Base-by-base conservation (phyloP, 2,888 invertebrate genomes). In the Melipona beecheii region DNA sequence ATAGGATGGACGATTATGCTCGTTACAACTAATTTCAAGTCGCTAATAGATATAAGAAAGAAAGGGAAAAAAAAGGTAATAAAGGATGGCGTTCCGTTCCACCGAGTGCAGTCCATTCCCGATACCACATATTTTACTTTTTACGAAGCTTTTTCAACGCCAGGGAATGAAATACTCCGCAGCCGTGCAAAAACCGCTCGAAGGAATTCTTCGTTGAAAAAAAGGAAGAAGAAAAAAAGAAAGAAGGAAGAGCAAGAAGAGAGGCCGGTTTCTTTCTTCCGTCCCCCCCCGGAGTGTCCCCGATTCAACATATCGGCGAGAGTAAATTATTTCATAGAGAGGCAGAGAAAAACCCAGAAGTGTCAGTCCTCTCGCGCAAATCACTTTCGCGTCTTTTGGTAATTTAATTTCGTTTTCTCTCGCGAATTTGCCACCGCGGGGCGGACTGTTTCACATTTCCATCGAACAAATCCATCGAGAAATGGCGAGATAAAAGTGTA, bases 401-500 rank as follows among this genome's bases (percentile, higher is more conserved):
- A 62, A 62, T 27, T 27, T 27, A 31, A 62, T 19, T 19, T 19
- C 24, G 6, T 6, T 60, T 27, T 62, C 19, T 19, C 17, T n/a
- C 17, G 19, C 68, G n/a, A 56, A 56, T n/a, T 56, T 31, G 4
- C 24, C 9, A n/a, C 36, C 13, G 13, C 49, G 21, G 31, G 50
- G 52, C 6, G 9, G 62, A 52, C 31, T 43, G 52, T 64, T 70
- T 76, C 36, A 43, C 9, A 52, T 76, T 52, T 62, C 21, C 19
- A n/a, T n/a, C 62, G 24, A 36, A 69, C 50, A 66, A 76, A 76
- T 70, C 76, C 62, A 36, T 76, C 60, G 36, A 27, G 50, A n/a
- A 11, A 17, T 21, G 21, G 54, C 49, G 60, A 79, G 71, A 77
- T 76, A 69, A 74, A 68, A 64, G 73, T 65, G 73, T 65, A 71